phyloP scores from a whole-genome alignment of 92 coral and sea anemone genomes.

The Metridium senile region DNA sequence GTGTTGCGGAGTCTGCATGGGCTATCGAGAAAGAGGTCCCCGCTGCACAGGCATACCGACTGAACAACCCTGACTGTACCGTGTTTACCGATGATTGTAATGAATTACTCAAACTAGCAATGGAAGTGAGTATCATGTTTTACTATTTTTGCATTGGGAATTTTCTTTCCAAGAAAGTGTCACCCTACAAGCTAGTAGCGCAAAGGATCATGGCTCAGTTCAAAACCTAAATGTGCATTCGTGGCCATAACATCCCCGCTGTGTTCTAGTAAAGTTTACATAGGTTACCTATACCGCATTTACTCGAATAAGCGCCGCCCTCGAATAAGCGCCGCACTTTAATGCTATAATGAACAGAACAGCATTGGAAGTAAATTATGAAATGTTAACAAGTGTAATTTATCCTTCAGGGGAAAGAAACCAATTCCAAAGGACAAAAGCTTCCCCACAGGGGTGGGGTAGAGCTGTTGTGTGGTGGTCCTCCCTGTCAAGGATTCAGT shows the following conservation, averaged over 20 bases:
- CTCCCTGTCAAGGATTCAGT: conserved; percentile 99
- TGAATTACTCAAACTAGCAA: conserved; percentile 81
- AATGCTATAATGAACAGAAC: background rate
- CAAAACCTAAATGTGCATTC: too few relatives aligned
- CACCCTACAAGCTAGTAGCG: too few relatives aligned
- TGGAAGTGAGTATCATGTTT: conserved; percentile 97
- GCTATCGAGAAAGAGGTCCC: conserved; percentile 95
- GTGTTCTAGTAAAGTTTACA: too few relatives aligned
- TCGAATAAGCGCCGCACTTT: conserved; percentile 47
- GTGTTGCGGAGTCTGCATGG: conserved; percentile 92
- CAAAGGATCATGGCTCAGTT: too few relatives aligned
- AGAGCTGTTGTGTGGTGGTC: conserved; percentile 96
- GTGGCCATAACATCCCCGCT: too few relatives aligned
- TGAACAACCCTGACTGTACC: conserved; percentile 83
- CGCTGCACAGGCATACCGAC: conserved; percentile 87
- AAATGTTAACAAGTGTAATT: background rate
- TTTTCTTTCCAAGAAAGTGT: too few relatives aligned
- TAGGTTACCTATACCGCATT: conserved; percentile 23
- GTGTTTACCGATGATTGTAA: conserved; percentile 97
- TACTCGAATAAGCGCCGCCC: conserved; percentile 66
- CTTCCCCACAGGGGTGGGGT: conserved; percentile 97
- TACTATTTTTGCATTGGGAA: too few relatives aligned
- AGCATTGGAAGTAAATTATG: too few relatives aligned
- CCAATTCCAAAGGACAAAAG: conserved; percentile 84
- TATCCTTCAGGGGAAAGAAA: conserved; percentile 68